Base-by-base conservation (phyloP, 2,888 invertebrate species). In the Nudaria mundana region DNA sequence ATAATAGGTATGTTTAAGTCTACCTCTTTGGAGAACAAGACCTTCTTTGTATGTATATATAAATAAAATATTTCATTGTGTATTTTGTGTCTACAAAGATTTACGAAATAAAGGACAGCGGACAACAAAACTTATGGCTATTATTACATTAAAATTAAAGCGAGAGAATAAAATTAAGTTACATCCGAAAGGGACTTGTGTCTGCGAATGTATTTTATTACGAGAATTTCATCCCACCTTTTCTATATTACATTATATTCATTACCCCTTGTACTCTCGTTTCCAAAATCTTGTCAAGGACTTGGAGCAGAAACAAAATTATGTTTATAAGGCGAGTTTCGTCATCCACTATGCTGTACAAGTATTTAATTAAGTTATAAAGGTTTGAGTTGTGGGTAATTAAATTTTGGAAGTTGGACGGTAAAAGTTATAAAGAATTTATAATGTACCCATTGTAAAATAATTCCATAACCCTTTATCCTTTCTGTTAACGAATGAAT, bases 221-320 rank as follows among this genome's bases (percentile, higher is more conserved):
- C 28, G 18, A 38, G 40, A 60, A 60, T 55, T 37, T 52, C 44
- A 60, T 63, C 59, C 50, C 47, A 52, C 54, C 58, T 63, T 64
- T 65, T 59, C 43, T 60, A 61, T 66, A 64, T 68, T 63, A 53
- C 34, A 51, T 70, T 64, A 65, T 36, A 41, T 45, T 59, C 56
- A 64, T 66, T 67, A 62, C 54, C 52, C 52, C 56, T 66, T 62
- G 64, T 56, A 52, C 45, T 40, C 32, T 14, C 35, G 33, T 40
- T 26, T 26, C 16, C 30, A 36, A 47, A 60, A 54, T 48, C 37
- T 56, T 41, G 4, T 32, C 36, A 39, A 43, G 30, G 32, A 45
- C 30, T 60, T 51, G 36, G 12, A 33, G 14, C 25, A 31, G 24
- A 40, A 57, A 61, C 36, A 13, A 37, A 38, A 42, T 52, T 48